Evolutionary conservation across 2,797 vertebrate genomes (phyloP).

Genomic region (Harpagifer antarcticus): DNA sequence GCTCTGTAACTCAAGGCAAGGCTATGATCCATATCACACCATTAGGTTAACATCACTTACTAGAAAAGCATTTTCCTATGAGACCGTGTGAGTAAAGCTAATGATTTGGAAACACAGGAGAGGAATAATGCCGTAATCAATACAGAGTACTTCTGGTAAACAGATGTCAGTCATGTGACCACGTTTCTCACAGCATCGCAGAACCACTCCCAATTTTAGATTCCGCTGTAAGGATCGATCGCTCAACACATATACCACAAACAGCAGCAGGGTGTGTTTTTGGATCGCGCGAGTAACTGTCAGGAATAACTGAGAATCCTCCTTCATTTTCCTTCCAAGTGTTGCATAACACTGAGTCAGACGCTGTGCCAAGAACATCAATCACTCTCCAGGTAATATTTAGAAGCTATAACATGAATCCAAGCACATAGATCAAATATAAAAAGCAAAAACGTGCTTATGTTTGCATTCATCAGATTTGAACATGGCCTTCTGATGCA

Average conservation of each 20-base stretch:
- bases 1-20: conserved; percentile 35
- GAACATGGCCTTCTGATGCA: neutral
- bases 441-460: conserved; percentile 8
- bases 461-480: conserved; percentile 7
- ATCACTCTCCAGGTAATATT: conserved; percentile 21
- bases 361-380: conserved; percentile 20
- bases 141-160: conserved; percentile 71
- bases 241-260: conserved; percentile 50
- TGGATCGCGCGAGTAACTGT: conserved; percentile 18
- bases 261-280: conserved; percentile 38
- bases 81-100: conserved; percentile 36
- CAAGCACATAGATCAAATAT: conserved; percentile 4
- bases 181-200: conserved; percentile 49
- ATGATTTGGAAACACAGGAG: conserved; percentile 67
- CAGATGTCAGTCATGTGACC: conserved; percentile 52
- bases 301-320: conserved; percentile 15
- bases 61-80: conserved; percentile 28
- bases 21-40: conserved; percentile 40
- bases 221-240: conserved; percentile 63
- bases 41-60: conserved; percentile 46
- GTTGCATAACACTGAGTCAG: conserved; percentile 37
- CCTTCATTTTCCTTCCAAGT: conserved; percentile 23
- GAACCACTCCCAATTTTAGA: conserved; percentile 67
- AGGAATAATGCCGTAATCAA: conserved; percentile 83
- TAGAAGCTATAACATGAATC: conserved; percentile 20